phyloP scores from a whole-genome alignment of 2,888 invertebrate genomes.

The Cryptocephalus moraei region DNA sequence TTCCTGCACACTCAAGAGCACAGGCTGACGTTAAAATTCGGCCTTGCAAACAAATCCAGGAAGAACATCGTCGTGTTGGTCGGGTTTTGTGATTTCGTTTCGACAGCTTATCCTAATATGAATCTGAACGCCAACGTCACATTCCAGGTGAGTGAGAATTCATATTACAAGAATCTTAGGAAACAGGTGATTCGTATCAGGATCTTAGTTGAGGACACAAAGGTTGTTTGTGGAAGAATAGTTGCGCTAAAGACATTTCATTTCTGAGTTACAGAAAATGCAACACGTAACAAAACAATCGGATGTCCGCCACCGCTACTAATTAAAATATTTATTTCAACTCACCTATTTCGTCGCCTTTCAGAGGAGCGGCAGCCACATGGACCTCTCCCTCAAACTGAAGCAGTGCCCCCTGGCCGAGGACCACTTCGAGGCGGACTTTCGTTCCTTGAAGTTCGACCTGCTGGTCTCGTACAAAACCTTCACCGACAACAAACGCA shows the following conservation, averaged over 20 bases:
- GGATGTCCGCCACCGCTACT: no score
- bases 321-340: no score
- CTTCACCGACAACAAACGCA: constrained; percentile 44
- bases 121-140: constrained; percentile 57
- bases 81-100: constrained; percentile 57
- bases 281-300: no score
- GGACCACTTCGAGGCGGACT: constrained; percentile 37
- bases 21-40: constrained; percentile 42
- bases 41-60: constrained; percentile 44
- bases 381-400: constrained; percentile 61
- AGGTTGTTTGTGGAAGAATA: no score
- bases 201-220: no score
- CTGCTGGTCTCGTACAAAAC: constrained; percentile 42
- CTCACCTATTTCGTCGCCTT: constrained; percentile 10
- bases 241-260: no score
- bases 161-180: no score
- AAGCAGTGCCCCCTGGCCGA: constrained; percentile 53
- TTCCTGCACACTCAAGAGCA: constrained; percentile 49
- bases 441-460: constrained; percentile 51
- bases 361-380: constrained; percentile 59
- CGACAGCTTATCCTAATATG: constrained; percentile 65
- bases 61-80: constrained; percentile 49
- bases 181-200: no score
- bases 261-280: no score
- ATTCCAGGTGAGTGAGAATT: constrained; percentile 46